phyloP scores from a whole-genome alignment of 2,888 invertebrate genomes.

The Azorinus chamasolen region DNA sequence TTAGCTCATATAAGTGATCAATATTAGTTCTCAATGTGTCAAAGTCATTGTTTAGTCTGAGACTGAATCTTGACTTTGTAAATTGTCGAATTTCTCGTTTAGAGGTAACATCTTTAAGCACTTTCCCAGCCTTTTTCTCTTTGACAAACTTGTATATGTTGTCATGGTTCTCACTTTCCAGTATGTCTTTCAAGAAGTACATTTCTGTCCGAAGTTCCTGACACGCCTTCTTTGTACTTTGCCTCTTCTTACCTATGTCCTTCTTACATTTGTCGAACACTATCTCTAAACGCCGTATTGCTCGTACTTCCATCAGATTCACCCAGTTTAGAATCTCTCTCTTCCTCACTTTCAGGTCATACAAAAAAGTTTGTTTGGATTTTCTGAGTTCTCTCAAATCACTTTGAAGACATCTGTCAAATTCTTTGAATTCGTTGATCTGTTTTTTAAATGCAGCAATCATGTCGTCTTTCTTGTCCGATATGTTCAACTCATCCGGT shows the following conservation, averaged over 20 bases:
- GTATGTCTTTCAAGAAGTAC: slow-evolving; percentile 57
- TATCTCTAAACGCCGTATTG: slow-evolving; percentile 40
- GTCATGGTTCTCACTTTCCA: slow-evolving; percentile 25
- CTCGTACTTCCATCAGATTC: slow-evolving; percentile 59
- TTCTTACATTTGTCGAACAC: slow-evolving; percentile 44
- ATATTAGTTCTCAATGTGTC: slow-evolving; percentile 19
- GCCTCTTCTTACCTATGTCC: slow-evolving; percentile 45
- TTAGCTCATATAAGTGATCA: slow-evolving; percentile 43
- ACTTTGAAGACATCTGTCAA: slow-evolving; percentile 41
- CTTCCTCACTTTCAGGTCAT: slow-evolving; percentile 49
- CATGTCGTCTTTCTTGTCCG: slow-evolving; percentile 11
- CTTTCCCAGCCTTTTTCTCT: slow-evolving; percentile 35
- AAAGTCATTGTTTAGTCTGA: slow-evolving; percentile 43
- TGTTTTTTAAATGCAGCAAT: slow-evolving; percentile 35
- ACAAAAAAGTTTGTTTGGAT: slow-evolving; percentile 45
- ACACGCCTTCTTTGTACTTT: slow-evolving; percentile 32
- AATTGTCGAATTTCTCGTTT: slow-evolving; percentile 41
- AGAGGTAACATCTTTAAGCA: slow-evolving; percentile 1
- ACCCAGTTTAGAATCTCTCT: slow-evolving; percentile 53
- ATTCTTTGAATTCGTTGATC: slow-evolving; percentile 48
- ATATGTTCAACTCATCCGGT: slow-evolving; percentile 23
- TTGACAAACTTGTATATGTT: slow-evolving; percentile 47
- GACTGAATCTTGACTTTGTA: slow-evolving; percentile 44
- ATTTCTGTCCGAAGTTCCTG: slow-evolving; percentile 45
- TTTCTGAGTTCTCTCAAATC: slow-evolving; percentile 47